These are phyloP conservation scores for Macrosoma leucophasiata DNA, from an alignment of 2,888 invertebrate genomes.

Conservation along the genomic window DNA sequence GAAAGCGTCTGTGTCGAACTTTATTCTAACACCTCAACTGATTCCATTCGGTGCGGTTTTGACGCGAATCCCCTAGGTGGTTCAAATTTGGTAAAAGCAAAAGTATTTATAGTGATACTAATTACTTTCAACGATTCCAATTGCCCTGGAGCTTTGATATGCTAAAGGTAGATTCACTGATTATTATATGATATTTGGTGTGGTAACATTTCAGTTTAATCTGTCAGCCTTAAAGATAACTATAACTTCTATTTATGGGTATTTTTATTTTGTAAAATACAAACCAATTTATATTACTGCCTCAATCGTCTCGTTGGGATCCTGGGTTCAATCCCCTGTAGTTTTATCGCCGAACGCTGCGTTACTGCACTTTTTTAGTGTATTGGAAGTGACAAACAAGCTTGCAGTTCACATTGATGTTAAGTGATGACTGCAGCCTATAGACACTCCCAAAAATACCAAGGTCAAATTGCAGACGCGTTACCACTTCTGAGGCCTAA, in stretches of 20 bases:
- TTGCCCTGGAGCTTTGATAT: constrained; percentile 2
- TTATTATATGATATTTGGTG: background rate
- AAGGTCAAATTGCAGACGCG: no score
- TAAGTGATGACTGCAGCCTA: no score
- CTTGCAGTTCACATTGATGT: no score
- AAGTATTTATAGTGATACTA: no score
- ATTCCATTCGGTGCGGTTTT: constrained; percentile 39
- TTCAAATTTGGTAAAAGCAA: constrained; percentile 1
- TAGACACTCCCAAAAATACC: no score
- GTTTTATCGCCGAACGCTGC: no score
- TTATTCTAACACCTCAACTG: constrained; percentile 45
- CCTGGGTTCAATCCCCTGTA: no score
- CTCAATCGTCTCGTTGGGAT: no score
- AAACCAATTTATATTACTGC: no score
- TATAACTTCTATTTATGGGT: background rate
- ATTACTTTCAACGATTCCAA: constrained; percentile 2
- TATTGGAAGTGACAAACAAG: no score
- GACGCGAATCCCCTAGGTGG: constrained; percentile 4
- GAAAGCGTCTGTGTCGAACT: constrained; percentile 37
- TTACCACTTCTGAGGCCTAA: no score
- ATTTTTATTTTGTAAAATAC: background rate
- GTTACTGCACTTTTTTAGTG: no score
- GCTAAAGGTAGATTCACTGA: constrained; percentile 1
- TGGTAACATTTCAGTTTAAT: background rate
- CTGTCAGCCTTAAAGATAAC: background rate